Conservation (phyloP, 2,113 vertebrate genomes). For the Diphyllodes magnificus region DNA sequence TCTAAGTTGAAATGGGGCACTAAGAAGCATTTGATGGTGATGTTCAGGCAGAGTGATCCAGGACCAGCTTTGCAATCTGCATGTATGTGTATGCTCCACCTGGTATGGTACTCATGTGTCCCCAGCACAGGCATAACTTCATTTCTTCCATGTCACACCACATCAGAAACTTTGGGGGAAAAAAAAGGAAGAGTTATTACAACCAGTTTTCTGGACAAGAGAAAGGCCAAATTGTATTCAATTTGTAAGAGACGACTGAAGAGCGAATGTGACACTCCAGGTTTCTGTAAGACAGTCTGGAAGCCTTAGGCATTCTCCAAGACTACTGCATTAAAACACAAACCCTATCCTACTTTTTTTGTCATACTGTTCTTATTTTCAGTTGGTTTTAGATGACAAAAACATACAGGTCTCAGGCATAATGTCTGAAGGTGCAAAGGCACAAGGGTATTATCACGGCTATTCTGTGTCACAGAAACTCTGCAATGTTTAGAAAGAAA, state of each 20-base stretch:
- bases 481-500: background rate
- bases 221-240: background rate
- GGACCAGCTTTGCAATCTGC: background rate
- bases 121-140: fast-evolving
- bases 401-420: background rate
- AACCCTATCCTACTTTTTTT: background rate
- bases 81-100: background rate
- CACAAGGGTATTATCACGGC: background rate
- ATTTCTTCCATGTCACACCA: background rate
- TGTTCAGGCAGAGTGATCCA: background rate
- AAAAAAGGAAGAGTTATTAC: background rate
- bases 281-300: background rate
- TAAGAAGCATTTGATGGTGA: background rate
- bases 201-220: background rate
- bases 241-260: background rate
- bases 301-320: background rate
- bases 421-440: background rate
- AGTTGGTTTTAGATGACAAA: background rate
- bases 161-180: background rate
- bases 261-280: background rate
- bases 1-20: background rate
- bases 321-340: background rate
- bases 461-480: background rate
- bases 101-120: too few relatives aligned
- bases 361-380: background rate